Conservation (phyloP, 2,113 vertebrate species). For the Ceyx cyanopectus region DNA sequence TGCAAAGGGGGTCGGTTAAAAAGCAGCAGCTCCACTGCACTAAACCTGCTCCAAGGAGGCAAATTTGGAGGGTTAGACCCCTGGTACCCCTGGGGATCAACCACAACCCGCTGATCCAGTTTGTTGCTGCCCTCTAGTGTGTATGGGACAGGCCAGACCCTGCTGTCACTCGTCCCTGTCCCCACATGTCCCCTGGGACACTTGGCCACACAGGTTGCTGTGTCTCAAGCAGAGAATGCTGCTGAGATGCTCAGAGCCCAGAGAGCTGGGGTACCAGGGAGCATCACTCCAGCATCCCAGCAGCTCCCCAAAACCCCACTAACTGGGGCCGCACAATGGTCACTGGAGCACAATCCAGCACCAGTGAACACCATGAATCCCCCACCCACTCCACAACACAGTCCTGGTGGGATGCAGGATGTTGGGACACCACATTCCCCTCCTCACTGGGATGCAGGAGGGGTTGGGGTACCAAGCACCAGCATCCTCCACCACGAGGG, state of each 20-base stretch:
- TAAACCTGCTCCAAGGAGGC: rapidly evolving
- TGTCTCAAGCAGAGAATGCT: rapidly evolving
- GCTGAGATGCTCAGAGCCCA: neutral
- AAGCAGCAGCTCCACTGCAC: rapidly evolving
- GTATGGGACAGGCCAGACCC: neutral
- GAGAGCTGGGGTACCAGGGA: neutral
- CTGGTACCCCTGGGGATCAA: rapidly evolving
- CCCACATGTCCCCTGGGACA: neutral
- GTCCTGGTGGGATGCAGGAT: neutral
- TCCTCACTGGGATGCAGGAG: neutral
- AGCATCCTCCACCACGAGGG: neutral
- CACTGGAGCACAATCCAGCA: neutral
- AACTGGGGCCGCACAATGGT: rapidly evolving
- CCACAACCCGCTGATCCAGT: neutral
- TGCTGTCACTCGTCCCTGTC: neutral
- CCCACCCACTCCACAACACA: rapidly evolving
- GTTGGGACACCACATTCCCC: rapidly evolving
- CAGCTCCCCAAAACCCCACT: neutral
- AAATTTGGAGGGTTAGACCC: neutral
- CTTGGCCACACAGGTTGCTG: neutral
- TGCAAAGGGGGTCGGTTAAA: neutral
- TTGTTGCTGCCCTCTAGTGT: slow-evolving; percentile 73
- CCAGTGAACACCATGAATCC: rapidly evolving
- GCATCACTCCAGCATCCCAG: neutral
- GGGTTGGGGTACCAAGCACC: neutral